A percentile compares a stretch with the other conserved stretches of the same genome.
These are phyloP conservation scores for Nesogale talazaci DNA, from an alignment of 2,113 vertebrate genomes.

Conservation along the genomic window DNA sequence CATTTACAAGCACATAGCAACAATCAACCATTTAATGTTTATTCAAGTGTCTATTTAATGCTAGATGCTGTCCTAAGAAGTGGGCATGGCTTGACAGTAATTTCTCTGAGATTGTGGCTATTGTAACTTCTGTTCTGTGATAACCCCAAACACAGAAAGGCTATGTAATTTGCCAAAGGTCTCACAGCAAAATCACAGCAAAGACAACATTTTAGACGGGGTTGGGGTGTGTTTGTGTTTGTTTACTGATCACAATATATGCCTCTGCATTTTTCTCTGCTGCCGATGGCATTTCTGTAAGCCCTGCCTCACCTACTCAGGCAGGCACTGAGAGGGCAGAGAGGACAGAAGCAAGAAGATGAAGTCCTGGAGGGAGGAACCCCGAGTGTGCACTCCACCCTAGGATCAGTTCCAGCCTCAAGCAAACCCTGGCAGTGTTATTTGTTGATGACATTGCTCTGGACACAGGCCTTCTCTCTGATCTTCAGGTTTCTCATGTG, in stretches of 20 bases:
- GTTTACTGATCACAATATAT: neutral
- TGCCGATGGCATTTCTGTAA: neutral
- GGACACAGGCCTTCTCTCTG: neutral
- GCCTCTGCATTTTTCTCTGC: neutral
- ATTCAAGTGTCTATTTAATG: neutral
- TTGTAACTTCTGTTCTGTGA: neutral
- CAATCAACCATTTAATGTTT: neutral
- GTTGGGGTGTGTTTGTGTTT: neutral
- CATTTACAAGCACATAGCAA: neutral
- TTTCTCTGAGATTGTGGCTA: neutral
- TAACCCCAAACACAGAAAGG: neutral
- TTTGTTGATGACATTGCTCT: neutral
- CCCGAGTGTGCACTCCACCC: rapidly evolving
- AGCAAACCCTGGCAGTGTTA: neutral
- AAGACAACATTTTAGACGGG: neutral
- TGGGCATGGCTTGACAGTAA: neutral
- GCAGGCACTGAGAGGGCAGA: neutral
- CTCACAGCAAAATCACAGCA: neutral
- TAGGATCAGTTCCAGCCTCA: neutral
- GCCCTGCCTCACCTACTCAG: too few species aligned
- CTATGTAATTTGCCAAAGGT: neutral
- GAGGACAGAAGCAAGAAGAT: neutral
- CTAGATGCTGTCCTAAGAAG: neutral
- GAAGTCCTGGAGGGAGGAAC: neutral
- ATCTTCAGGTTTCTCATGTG: neutral